A percentile compares a stretch with the other conserved stretches of the same genome.
Conservation (phyloP, 1,140 invertebrate species). For the Megathymus violae region DNA sequence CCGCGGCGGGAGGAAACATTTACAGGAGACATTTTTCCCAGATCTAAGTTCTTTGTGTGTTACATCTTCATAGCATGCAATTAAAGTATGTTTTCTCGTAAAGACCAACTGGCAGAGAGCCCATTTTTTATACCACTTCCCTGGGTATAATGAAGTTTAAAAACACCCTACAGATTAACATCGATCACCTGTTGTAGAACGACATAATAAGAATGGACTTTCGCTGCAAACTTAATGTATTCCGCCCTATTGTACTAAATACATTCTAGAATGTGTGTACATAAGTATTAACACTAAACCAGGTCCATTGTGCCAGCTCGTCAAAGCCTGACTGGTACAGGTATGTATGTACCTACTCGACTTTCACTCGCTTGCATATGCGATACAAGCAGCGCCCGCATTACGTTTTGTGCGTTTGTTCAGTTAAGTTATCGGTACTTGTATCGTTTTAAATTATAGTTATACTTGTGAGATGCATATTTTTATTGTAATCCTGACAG, state of each 20-base stretch:
- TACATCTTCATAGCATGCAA: too few species aligned
- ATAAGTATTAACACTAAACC: slow-evolving; percentile 18
- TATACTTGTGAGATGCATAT: too few species aligned
- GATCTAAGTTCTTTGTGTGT: too few species aligned
- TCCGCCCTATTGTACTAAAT: slow-evolving; percentile 30
- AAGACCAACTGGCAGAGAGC: too few species aligned
- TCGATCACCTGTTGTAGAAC: neutral
- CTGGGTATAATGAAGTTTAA: too few species aligned
- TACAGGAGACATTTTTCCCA: too few species aligned
- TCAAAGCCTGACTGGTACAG: slow-evolving; percentile 17
- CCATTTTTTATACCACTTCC: too few species aligned
- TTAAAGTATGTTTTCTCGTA: too few species aligned
- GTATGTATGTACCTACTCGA: slow-evolving; percentile 18
- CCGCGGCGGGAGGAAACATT: too few species aligned
- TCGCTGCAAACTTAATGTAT: slow-evolving; percentile 16
- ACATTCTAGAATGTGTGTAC: slow-evolving; percentile 21
- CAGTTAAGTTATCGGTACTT: neutral
- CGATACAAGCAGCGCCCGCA: slow-evolving; percentile 8
- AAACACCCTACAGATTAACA: too few species aligned
- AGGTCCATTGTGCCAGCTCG: slow-evolving; percentile 21
- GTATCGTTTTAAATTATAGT: too few species aligned
- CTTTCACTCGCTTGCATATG: slow-evolving; percentile 27
- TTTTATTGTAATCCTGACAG: too few species aligned
- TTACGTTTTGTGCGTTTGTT: slow-evolving; percentile 20
- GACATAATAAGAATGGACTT: slow-evolving; percentile 22